phyloP scores from a whole-genome alignment of 2,797 vertebrate genomes.

The Tamandua tetradactyla region DNA sequence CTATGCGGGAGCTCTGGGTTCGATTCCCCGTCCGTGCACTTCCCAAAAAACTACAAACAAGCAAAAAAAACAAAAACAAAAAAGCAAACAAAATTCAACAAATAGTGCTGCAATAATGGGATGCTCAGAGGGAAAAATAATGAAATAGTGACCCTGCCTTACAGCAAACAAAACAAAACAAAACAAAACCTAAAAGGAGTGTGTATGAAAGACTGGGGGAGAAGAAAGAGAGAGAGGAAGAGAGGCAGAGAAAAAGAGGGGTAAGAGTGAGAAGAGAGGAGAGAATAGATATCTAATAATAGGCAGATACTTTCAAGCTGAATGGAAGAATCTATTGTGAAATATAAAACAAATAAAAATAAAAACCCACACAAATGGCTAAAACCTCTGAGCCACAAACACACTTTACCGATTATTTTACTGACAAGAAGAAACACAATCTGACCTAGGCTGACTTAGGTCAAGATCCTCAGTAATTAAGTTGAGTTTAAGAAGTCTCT shows the following conservation, averaged over 20 bases:
- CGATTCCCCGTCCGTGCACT: too few relatives aligned
- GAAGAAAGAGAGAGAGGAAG: not conserved
- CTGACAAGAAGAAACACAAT: not conserved
- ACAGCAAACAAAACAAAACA: too few relatives aligned
- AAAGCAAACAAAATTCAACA: too few relatives aligned
- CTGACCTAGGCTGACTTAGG: not conserved
- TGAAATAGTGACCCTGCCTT: too few relatives aligned
- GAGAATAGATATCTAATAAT: not conserved
- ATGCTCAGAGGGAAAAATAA: too few relatives aligned
- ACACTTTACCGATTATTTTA: not conserved
- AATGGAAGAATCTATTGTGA: not conserved
- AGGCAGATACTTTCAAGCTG: not conserved
- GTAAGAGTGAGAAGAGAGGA: not conserved
- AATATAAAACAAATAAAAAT: not conserved
- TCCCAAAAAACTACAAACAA: too few relatives aligned
- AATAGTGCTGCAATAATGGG: too few relatives aligned
- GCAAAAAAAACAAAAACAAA: too few relatives aligned
- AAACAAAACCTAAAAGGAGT: too few relatives aligned
- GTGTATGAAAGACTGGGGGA: not conserved
- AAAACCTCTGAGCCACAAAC: not conserved
- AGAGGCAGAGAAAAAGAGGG: not conserved
- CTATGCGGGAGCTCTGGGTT: too few relatives aligned
- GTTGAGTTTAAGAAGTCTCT: not conserved
- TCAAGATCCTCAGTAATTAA: conserved; percentile 37
- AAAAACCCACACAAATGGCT: not conserved